phyloP scores from a whole-genome alignment of 2,888 invertebrate species.

The Carterocephalus palaemon region DNA sequence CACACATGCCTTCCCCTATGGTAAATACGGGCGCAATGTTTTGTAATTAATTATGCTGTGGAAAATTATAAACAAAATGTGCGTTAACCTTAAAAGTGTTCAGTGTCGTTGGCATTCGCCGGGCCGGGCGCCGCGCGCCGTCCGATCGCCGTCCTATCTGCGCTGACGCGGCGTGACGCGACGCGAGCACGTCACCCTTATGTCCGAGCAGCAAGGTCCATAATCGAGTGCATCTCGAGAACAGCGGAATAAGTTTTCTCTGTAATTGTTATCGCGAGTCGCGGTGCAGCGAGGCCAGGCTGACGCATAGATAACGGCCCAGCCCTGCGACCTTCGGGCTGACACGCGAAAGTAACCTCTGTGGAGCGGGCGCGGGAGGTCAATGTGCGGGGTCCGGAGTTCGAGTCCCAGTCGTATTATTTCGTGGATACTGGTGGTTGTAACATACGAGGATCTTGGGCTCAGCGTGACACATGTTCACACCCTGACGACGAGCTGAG shows the following conservation, averaged over 20 bases:
- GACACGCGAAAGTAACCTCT: constrained; percentile 8
- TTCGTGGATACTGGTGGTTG: too few relatives aligned
- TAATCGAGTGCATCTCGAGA: constrained; percentile 30
- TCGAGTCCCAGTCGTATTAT: too few relatives aligned
- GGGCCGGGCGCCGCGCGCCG: constrained; percentile 25
- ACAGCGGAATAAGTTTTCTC: constrained; percentile 56
- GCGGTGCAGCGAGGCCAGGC: constrained; percentile 49
- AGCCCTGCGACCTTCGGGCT: constrained; percentile 48
- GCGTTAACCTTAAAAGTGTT: constrained; percentile 34
- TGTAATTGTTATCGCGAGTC: constrained; percentile 64
- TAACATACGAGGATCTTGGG: too few relatives aligned
- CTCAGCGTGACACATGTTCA: too few relatives aligned
- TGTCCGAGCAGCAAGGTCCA: constrained; percentile 14
- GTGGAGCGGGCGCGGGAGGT: too few relatives aligned
- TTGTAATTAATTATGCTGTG: too few relatives aligned
- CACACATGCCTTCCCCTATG: too few relatives aligned
- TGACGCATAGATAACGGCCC: constrained; percentile 62
- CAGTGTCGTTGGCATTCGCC: constrained; percentile 35
- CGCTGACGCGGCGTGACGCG: too few relatives aligned
- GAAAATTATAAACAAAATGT: constrained; percentile 21
- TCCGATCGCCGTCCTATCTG: constrained; percentile 20
- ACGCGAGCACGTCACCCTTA: constrained; percentile 22
- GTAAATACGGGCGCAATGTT: too few relatives aligned
- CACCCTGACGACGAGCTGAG: too few relatives aligned
- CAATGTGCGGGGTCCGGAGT: constrained; percentile 13